phyloP scores from a whole-genome alignment of 2,888 invertebrate species.

The Schizotus pectinicornis region DNA sequence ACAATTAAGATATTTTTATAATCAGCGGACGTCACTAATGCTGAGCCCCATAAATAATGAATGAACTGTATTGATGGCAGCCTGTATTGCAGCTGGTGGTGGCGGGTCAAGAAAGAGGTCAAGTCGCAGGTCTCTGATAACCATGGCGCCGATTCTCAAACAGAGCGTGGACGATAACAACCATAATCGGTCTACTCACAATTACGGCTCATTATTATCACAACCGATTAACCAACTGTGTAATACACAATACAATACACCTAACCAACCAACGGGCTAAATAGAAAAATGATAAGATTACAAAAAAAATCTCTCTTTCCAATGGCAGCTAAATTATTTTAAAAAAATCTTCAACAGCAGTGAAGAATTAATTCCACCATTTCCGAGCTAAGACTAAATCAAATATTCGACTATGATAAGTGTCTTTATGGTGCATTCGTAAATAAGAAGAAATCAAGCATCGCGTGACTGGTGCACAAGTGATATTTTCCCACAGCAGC shows the following conservation, averaged over 20 bases:
- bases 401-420: not conserved
- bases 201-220: conserved; percentile 35
- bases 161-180: conserved; percentile 42
- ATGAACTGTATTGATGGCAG: conserved; percentile 30
- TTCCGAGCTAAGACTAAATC: no score
- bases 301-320: conserved; percentile 32
- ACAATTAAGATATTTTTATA: not conserved
- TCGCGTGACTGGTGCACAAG: conserved; percentile 29
- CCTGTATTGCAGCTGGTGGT: conserved; percentile 39
- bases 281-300: no score
- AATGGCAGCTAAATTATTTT: conserved; percentile 30
- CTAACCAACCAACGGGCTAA: no score
- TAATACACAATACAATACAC: no score
- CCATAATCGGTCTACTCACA: conserved; percentile 33
- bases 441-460: conserved; percentile 13
- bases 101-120: conserved; percentile 37
- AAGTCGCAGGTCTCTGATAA: conserved; percentile 40
- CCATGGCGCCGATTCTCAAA: conserved; percentile 44
- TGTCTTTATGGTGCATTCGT: not conserved
- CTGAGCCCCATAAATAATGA: conserved; percentile 23
- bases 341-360: no score
- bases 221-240: conserved; percentile 15
- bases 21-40: conserved; percentile 2
- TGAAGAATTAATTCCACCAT: no score
- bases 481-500: conserved; percentile 53